Percentiles rank a stretch among this genome's conserved stretches.
These are phyloP conservation scores for Microplitis manilae DNA, from an alignment of 2,888 invertebrate genomes.

Conservation along the genomic window DNA sequence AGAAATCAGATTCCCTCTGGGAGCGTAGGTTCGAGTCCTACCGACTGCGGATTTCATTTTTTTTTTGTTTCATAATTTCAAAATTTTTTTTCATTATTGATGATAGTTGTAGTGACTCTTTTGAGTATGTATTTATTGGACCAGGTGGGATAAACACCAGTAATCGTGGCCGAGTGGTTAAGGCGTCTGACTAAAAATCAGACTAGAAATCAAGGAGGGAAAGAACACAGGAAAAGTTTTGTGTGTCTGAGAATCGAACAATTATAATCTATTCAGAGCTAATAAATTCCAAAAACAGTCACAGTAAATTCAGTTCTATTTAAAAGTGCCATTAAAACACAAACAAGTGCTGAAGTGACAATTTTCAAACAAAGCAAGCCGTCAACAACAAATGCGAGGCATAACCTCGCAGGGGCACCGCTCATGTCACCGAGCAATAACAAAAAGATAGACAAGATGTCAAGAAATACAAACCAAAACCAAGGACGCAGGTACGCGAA, in stretches of 20 bases:
- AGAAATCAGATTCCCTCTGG: slow-evolving; percentile 89
- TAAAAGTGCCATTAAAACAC: too few relatives aligned
- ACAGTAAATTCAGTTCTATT: too few relatives aligned
- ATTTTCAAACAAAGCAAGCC: too few relatives aligned
- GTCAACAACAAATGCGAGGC: too few relatives aligned
- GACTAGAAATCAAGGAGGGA: background rate
- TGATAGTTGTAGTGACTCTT: background rate
- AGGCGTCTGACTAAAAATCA: slow-evolving; percentile 77
- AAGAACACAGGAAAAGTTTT: too few relatives aligned
- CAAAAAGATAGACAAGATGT: too few relatives aligned
- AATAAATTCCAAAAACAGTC: too few relatives aligned
- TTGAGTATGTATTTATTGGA: background rate
- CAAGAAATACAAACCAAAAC: background rate
- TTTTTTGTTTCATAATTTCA: background rate
- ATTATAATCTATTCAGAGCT: too few relatives aligned
- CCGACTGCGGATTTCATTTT: slow-evolving; percentile 78
- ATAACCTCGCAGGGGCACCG: too few relatives aligned
- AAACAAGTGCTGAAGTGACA: too few relatives aligned
- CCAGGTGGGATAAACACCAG: background rate
- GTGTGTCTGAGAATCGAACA: too few relatives aligned
- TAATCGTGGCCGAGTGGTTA: slow-evolving; percentile 91
- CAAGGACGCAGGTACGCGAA: background rate
- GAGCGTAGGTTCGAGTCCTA: slow-evolving; percentile 93
- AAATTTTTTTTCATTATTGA: background rate
- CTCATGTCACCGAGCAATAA: too few relatives aligned